Evolutionary conservation across 1,140 invertebrate genomes (phyloP).

Genomic region (Atta texana): DNA sequence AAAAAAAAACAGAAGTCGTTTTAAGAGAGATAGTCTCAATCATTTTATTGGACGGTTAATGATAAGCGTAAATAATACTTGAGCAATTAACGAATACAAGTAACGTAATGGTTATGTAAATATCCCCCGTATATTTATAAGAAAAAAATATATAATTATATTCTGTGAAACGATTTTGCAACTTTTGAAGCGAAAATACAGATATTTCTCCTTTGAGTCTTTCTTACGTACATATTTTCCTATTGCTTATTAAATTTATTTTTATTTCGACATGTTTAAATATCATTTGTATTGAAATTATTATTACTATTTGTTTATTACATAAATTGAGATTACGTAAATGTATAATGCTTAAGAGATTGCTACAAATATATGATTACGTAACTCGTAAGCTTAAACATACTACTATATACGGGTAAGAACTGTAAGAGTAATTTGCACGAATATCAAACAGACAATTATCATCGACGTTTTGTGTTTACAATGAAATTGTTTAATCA

Average conservation of each 20-base stretch:
- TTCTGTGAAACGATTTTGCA: not conserved
- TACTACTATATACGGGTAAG: not conserved
- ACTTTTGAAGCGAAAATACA: not conserved
- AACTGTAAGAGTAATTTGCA: constrained; percentile 3
- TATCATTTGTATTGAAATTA: not conserved
- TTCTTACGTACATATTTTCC: not conserved
- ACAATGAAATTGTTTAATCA: constrained; percentile 1
- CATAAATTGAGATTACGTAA: not conserved
- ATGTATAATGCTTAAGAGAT: not conserved
- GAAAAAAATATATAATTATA: not conserved
- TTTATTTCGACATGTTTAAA: not conserved
- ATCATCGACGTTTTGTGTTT: constrained; percentile 4
- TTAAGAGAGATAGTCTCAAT: constrained; percentile 1
- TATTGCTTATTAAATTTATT: not conserved
- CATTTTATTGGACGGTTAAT: not conserved
- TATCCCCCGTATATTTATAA: not conserved
- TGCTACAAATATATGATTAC: not conserved
- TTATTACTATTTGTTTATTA: not conserved
- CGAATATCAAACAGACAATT: not conserved
- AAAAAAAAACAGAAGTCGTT: not conserved
- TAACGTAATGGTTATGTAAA: constrained; percentile 20
- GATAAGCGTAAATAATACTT: not conserved
- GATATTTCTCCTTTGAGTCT: not conserved
- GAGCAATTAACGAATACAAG: not conserved
- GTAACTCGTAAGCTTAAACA: not conserved